Evolutionary conservation across 2,888 invertebrate species (phyloP).

Genomic region (Boloria euphrosyne): DNA sequence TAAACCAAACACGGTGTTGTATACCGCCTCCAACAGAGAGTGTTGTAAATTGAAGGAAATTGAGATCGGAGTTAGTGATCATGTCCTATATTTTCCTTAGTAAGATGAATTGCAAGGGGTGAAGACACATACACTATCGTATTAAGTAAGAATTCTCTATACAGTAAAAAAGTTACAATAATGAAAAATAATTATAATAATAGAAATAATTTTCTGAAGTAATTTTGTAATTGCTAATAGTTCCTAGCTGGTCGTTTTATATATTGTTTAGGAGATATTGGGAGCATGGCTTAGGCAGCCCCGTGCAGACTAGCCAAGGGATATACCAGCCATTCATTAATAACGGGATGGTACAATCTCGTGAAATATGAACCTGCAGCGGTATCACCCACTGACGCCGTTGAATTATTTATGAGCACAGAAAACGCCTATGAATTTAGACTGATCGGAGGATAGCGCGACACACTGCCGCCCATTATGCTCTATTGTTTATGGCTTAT

Average conservation of each 20-base stretch:
- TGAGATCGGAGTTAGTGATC: neutral
- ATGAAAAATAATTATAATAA: neutral
- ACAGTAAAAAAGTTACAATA: neutral
- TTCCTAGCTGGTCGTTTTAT: neutral
- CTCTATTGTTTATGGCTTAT: slow-evolving; percentile 30
- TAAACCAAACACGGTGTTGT: too few species aligned
- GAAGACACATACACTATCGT: too few species aligned
- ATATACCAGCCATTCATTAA: slow-evolving; percentile 31
- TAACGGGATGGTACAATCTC: slow-evolving; percentile 23
- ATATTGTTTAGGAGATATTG: slow-evolving; percentile 12
- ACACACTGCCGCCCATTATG: slow-evolving; percentile 25
- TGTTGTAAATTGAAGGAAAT: neutral
- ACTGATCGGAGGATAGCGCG: slow-evolving; percentile 31
- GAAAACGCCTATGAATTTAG: slow-evolving; percentile 35
- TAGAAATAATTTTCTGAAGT: neutral
- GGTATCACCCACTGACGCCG: slow-evolving; percentile 23
- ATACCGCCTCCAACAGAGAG: too few species aligned
- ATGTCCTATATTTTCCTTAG: neutral
- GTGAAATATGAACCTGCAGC: slow-evolving; percentile 32
- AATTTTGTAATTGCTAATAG: neutral
- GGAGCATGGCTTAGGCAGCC: slow-evolving; percentile 11
- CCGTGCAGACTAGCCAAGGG: slow-evolving; percentile 6
- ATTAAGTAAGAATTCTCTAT: too few species aligned
- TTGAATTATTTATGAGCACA: slow-evolving; percentile 36
- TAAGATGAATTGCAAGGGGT: too few species aligned